Evolutionary conservation across 30 jellyfish, hydroid and myxozoan species (phyloP), one percentile per base, ranked within the genome.

Genomic region (Rhopilema esculentum): DNA sequence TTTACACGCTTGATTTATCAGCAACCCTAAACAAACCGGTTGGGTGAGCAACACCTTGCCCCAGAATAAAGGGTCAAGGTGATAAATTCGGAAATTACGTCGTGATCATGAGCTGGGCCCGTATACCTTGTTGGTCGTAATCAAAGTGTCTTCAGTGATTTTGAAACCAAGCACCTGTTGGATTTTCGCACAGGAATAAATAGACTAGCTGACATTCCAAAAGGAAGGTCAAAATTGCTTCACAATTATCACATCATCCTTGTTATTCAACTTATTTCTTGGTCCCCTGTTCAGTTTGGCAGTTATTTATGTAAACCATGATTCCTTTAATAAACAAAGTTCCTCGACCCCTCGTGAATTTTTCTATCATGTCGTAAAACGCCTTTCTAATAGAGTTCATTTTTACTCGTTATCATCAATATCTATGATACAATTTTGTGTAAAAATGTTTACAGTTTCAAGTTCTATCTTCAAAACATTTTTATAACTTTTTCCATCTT

Each of bases 1-100:
- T 24, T 51, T 71, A 61, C 27, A 80, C 82, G 90, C 73, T 66
- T 80, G 49, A 49, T 40, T 61, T 27, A 30, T 57, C 23, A 69
- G 61, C 81, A 70, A 65, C 75, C 90, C 53, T 79, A 64, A 66
- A 80, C 73, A 32, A 66, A 64, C 29, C 82, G 27, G 32, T 22
- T 33, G 62, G 75, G 15, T 64, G 90, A 27, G 29, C 80, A 66
- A 23, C 19, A 8, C 67, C 90, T 79, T 80, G 90, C 65, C 61
- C 18, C 65, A 26, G 82, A 71, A 8, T 25, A 71, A 25, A 23
- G 63, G 64, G 32, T 63, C 24, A 12, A 12, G 24, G 64, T n/a
- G 82, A 50, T 20, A 71, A n/a, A n/a, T n/a, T n/a, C n/a, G n/a
- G 52, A 24, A 22, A 27, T 9, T 40, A 12, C 57, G 57, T 40